Base-by-base conservation (phyloP, 2,888 invertebrate genomes). In the Onchidella celtica region DNA sequence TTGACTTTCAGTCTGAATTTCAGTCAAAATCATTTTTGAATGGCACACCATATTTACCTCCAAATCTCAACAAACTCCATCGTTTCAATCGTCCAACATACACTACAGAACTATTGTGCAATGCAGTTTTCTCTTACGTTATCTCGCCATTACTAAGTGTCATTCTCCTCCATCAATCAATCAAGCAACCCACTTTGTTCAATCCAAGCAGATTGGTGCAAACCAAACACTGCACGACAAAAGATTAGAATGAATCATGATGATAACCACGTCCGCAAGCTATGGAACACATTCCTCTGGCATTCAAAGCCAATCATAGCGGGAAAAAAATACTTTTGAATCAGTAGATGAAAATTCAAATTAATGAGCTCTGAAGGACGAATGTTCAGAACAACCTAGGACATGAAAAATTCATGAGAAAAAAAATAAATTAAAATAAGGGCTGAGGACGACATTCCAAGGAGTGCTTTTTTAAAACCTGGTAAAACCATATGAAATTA, bases 101-200 rank as follows among this genome's bases (percentile, higher is more conserved):
- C 17, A 17, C 47, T 11, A 11, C 59, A n/a, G 9, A n/a, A 59
- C 4, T 59, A 6, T 59, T 59, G 40, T 27, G 69, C 34, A 32
- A 57, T 27, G 9, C 72, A 14, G 21, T 21, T 34, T 4, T n/a
- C 38, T 1, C 36, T 47, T n/a, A 27, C 27, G 11, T 2, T 21
- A 2, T 11, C 32, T n/a, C 9, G 17, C 73, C 36, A 17, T 17
- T 17, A 11, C 6, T 6, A 6, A 47, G 17, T 11, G 6, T 47
- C 59, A 27, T n/a, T 24, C 66, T 14, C 63, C n/a, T 55, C 34
- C 24, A 0, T 29, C 24, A 66, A 77, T 77, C 57, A 77, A 77
- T 77, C 68, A 77, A 77, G 77, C 77, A 77, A 68, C 77, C 68
- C 77, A 55, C 75, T 11, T 61, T n/a, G 6, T n/a, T n/a, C n/a